Conservation (phyloP, 2,888 invertebrate genomes). For the Ichneumon xanthorius region DNA sequence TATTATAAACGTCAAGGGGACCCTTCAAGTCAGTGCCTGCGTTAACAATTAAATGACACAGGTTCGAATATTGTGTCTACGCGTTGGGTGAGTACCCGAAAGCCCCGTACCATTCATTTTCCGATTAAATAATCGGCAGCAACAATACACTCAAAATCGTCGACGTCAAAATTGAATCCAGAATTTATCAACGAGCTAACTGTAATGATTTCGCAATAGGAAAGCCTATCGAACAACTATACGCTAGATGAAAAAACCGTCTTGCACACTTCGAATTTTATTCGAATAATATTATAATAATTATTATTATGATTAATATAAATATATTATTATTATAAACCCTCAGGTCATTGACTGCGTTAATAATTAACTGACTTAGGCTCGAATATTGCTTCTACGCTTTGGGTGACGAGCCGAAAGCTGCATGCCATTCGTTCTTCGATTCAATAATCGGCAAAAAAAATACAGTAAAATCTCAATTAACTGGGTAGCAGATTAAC, state of each 20-base stretch:
- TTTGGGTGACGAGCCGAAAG: conserved; percentile 35
- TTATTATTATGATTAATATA: too few species aligned
- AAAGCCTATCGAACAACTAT: background rate
- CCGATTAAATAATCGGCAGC: conserved; percentile 41
- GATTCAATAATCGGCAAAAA: conserved; percentile 38
- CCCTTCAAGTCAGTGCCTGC: conserved; percentile 58
- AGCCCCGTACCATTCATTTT: conserved; percentile 1
- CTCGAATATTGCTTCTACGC: conserved; percentile 20
- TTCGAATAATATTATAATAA: too few species aligned
- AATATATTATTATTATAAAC: background rate
- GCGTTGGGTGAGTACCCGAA: conserved; percentile 34
- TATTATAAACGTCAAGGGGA: conserved; percentile 46
- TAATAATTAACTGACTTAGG: conserved; percentile 62
- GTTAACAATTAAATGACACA: conserved; percentile 63
- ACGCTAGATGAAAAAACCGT: background rate
- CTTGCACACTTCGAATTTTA: too few species aligned
- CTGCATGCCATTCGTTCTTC: conserved; percentile 4
- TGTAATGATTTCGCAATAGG: background rate
- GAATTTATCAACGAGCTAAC: background rate
- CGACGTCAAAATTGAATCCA: background rate
- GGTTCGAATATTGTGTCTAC: conserved; percentile 28
- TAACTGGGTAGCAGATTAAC: too few species aligned
- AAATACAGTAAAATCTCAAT: too few species aligned
- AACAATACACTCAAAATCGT: background rate
- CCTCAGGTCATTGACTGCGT: conserved; percentile 59